These are phyloP conservation scores for Epirrhoe alternata DNA, from an alignment of 2,888 invertebrate genomes.

Conservation along the genomic window DNA sequence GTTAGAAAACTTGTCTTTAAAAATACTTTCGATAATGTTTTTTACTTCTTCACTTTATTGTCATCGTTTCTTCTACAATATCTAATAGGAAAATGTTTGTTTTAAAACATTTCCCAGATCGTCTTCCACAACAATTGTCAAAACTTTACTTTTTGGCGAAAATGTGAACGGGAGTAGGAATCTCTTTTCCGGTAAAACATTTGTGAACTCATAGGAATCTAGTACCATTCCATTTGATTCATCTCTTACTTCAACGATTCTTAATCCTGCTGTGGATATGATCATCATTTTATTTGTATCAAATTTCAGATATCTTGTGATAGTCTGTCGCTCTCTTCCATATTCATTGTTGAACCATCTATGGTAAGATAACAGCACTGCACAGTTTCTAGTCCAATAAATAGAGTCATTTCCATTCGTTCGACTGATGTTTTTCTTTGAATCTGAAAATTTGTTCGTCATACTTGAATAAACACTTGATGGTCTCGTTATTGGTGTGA, in stretches of 20 bases:
- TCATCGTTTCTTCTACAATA: conserved; percentile 59
- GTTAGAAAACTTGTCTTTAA: conserved; percentile 13
- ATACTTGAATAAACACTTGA: conserved; percentile 80
- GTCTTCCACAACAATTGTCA: conserved; percentile 88
- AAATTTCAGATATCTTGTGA: conserved; percentile 81
- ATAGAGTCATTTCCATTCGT: conserved; percentile 83
- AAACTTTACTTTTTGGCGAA: conserved; percentile 76
- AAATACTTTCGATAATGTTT: conserved; percentile 41
- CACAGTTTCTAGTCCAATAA: conserved; percentile 87
- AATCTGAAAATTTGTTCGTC: conserved; percentile 75
- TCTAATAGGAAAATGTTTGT: conserved; percentile 84
- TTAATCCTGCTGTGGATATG: conserved; percentile 86
- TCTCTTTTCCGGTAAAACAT: conserved; percentile 83
- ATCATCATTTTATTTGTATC: conserved; percentile 86
- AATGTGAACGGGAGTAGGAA: conserved; percentile 84
- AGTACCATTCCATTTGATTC: conserved; percentile 86
- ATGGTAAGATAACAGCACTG: conserved; percentile 87
- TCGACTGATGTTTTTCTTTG: conserved; percentile 73
- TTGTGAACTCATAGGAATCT: conserved; percentile 87
- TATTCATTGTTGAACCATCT: conserved; percentile 85
- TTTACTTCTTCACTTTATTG: conserved; percentile 61
- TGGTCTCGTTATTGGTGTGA: conserved; percentile 82
- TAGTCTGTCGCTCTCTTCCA: conserved; percentile 82
- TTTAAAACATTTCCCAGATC: conserved; percentile 88
- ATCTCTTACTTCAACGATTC: conserved; percentile 88